Base-by-base conservation (phyloP, 2,113 vertebrate species). In the Odontesthes bonariensis region DNA sequence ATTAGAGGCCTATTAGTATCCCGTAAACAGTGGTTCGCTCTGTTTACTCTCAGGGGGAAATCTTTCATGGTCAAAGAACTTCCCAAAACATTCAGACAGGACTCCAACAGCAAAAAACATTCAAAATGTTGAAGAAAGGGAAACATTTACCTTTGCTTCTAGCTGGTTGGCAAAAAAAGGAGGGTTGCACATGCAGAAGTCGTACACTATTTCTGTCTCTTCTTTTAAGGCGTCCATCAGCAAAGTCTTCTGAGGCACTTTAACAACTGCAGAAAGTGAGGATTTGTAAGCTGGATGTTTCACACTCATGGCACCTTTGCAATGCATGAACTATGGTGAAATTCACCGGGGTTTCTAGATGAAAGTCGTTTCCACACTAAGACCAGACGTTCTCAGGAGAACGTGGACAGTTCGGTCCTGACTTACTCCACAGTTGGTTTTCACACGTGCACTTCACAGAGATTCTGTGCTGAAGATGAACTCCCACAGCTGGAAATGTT, bases 121-220 rank as follows among this genome's bases (percentile, higher is more conserved):
- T 27, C 4, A n/a, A 1, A 40, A 67, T 12, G 16, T 27, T 11
- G 12, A 64, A 55, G 23, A 23, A n/a, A 38, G 10, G 35, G 35
- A 19, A 51, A 57, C 4, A 2, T 73, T 81, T 90, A 97, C 98
- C 96, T 98, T 96, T 0, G 97, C 98, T 91, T 99, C 98, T 69
- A 98, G 73, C 8, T 98, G 96, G 92, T 98, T 99, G 60, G 98
- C 97, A 86, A 99, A 99, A 90, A 99, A 99, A 0, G 98, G 98
- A 55, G 98, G 98, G 62, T 99, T 99, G 85, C 98, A 99, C 97
- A 99, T 99, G 88, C 98, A 99, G 92, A 99, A 99, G 88, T 99
- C 98, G 17, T 99, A 99, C 71, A 97, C 76, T 0, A 99, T 95
- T 69, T 96, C 96, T 11, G 96, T 96, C 91, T 99, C 97, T 81